Conservation (phyloP, 2,113 vertebrate genomes). For the Cyprinodon tularosa region DNA sequence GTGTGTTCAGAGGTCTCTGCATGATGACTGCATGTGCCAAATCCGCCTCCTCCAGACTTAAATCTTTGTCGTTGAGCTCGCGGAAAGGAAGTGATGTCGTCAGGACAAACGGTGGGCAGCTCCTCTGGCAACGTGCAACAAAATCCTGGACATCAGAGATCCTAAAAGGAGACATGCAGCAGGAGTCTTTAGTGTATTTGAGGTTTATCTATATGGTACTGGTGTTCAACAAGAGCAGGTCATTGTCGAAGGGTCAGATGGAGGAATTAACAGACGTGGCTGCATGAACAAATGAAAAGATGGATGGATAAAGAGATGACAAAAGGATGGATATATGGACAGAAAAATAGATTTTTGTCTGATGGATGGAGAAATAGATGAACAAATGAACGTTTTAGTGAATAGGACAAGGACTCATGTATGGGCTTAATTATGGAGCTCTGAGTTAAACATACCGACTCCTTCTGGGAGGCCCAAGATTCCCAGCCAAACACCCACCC, state of each 20-base stretch:
- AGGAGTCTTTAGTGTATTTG: not conserved
- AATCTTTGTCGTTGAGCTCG: conserved; percentile 80
- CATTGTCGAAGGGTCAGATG: too few species aligned
- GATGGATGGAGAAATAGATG: too few species aligned
- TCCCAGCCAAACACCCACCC: conserved; percentile 6
- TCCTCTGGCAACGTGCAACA: conserved; percentile 84
- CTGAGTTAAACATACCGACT: not conserved
- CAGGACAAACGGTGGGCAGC: conserved; percentile 83
- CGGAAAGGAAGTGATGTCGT: conserved; percentile 86
- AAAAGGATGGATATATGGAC: too few species aligned
- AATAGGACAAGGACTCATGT: not conserved
- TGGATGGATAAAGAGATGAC: too few species aligned
- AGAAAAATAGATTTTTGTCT: not conserved
- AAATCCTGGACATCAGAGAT: conserved; percentile 90
- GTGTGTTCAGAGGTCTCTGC: conserved; percentile 84
- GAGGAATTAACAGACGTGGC: too few species aligned
- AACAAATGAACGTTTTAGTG: not conserved
- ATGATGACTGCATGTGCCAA: conserved; percentile 89
- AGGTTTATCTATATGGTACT: not conserved
- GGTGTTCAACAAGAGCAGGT: not conserved
- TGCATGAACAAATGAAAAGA: too few species aligned
- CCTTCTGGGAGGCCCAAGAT: conserved; percentile 6
- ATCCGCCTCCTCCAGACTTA: conserved; percentile 87
- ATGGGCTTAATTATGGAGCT: too few species aligned
- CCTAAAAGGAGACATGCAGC: conserved; percentile 61